Evolutionary conservation across 2,797 vertebrate genomes (phyloP).

Genomic region (Lophotriccus pileatus): DNA sequence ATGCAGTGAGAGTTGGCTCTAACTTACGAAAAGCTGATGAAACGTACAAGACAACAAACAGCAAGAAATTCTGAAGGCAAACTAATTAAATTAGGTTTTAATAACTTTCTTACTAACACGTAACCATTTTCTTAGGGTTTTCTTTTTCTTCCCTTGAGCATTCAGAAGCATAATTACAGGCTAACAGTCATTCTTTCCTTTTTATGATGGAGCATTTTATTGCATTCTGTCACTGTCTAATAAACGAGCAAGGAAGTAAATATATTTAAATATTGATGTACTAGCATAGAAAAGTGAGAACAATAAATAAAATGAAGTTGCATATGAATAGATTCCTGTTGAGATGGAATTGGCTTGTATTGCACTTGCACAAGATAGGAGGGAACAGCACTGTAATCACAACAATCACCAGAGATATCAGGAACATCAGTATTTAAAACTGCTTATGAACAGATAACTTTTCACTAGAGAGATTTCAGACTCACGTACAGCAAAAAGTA

Average conservation of each 20-base stretch:
- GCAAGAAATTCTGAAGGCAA: slow-evolving; percentile 4
- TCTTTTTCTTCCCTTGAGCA: background rate
- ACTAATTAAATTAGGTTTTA: background rate
- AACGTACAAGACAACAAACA: background rate
- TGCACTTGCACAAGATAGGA: background rate
- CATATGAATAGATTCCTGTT: background rate
- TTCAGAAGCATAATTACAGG: background rate
- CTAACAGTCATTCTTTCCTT: background rate
- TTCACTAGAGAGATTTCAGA: background rate
- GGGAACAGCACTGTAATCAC: background rate
- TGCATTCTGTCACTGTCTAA: background rate
- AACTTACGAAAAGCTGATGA: background rate
- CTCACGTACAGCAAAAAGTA: background rate
- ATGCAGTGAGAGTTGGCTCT: background rate
- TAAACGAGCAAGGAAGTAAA: background rate
- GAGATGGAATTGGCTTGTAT: background rate
- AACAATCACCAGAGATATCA: background rate
- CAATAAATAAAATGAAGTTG: background rate
- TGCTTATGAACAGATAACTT: background rate
- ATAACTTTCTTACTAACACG: slow-evolving; percentile 17
- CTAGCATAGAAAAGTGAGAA: background rate
- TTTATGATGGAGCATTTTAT: background rate
- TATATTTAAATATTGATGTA: background rate
- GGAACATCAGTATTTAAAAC: background rate
- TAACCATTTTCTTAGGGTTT: background rate